Evolutionary conservation across 1,140 invertebrate genomes (phyloP).

Genomic region (Stegodyphus mimosarum): DNA sequence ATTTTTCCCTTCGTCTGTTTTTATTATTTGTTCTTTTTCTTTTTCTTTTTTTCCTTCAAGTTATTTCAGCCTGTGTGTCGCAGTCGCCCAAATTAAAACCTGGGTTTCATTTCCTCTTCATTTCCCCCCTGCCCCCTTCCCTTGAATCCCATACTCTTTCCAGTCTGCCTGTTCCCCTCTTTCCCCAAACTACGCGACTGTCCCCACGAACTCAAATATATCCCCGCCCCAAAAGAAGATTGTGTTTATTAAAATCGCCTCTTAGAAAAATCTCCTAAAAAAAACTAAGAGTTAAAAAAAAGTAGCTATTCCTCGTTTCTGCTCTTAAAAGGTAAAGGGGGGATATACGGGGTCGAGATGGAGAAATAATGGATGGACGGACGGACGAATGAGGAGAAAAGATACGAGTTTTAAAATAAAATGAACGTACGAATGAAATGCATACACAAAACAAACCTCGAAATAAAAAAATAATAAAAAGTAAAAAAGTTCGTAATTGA

Average conservation of each 20-base stretch:
- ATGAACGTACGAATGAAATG: constrained; percentile 41
- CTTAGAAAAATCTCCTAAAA: constrained; percentile 42
- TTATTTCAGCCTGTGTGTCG: constrained; percentile 41
- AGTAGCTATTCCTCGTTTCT: constrained; percentile 43
- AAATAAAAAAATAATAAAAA: constrained; percentile 4
- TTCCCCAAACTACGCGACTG: neutral
- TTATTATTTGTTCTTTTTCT: constrained; percentile 18
- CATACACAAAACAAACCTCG: constrained; percentile 46
- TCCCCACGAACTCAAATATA: constrained; percentile 31
- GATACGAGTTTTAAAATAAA: constrained; percentile 42
- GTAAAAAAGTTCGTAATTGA: constrained; percentile 52
- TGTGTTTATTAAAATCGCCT: constrained; percentile 61
- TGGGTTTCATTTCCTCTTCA: constrained; percentile 61
- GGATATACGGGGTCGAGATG: constrained; percentile 22
- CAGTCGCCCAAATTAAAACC: constrained; percentile 55
- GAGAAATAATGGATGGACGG: constrained; percentile 56
- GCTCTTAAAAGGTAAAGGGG: constrained; percentile 45
- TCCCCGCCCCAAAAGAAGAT: constrained; percentile 32
- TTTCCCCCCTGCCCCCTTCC: constrained; percentile 28
- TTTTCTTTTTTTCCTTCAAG: constrained; percentile 34
- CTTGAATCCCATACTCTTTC: too few species aligned
- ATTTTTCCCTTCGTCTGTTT: constrained; percentile 26
- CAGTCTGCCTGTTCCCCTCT: neutral
- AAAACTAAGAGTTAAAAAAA: constrained; percentile 14
- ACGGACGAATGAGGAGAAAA: constrained; percentile 24